These are phyloP conservation scores for Trinorchestia longiramus DNA, from an alignment of 1,140 invertebrate species.

Conservation along the genomic window DNA sequence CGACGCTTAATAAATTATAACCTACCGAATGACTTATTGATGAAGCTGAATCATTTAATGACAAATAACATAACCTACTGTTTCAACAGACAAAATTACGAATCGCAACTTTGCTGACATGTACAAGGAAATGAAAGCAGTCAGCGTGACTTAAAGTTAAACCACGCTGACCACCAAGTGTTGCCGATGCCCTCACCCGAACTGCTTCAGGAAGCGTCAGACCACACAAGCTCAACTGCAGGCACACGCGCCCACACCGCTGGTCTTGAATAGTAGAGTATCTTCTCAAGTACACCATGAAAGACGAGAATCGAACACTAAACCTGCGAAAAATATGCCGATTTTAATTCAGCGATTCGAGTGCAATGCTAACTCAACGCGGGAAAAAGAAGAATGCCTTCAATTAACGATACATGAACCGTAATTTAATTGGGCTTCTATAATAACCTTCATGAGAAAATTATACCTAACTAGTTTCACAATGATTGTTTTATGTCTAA, in stretches of 20 bases:
- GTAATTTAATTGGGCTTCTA: too few relatives aligned
- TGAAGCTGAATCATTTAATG: not conserved
- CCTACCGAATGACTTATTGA: not conserved
- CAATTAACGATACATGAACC: too few relatives aligned
- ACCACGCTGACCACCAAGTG: not conserved
- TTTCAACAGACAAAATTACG: not conserved
- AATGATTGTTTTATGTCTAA: too few relatives aligned
- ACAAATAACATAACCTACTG: not conserved
- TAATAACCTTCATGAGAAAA: too few relatives aligned
- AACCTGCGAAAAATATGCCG: not conserved
- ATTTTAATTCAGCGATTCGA: not conserved
- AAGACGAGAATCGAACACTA: constrained; percentile 26
- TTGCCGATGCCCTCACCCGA: not conserved
- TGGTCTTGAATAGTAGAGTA: not conserved
- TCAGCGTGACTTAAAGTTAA: not conserved
- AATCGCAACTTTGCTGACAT: not conserved
- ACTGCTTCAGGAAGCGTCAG: not conserved
- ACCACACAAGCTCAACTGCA: not conserved
- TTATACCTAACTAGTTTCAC: too few relatives aligned
- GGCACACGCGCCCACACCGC: not conserved
- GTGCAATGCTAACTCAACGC: not conserved
- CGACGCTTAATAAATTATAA: not conserved
- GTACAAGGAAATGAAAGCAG: not conserved
- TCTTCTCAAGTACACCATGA: not conserved
- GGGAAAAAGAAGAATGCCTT: too few relatives aligned